Evolutionary conservation across 2,113 vertebrate species (phyloP).

Genomic region (Elephantulus edwardii): DNA sequence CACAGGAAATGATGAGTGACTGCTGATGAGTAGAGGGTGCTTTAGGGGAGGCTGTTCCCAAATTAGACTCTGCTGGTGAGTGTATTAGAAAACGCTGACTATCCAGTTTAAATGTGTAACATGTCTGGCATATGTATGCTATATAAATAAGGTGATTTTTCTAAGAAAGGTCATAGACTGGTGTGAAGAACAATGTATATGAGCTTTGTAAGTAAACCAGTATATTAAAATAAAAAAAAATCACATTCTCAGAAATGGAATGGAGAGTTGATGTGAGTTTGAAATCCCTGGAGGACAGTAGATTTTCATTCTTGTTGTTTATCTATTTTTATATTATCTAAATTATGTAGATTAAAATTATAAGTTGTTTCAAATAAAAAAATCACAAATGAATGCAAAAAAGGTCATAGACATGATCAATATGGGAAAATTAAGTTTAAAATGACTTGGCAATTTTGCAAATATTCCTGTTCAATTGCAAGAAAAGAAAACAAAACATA

Average conservation of each 20-base stretch:
- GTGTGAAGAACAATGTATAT: no score
- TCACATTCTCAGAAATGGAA: no score
- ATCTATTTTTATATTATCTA: no score
- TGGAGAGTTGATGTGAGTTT: no score
- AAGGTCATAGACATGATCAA: background rate
- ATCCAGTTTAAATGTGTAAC: background rate
- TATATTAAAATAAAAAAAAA: no score
- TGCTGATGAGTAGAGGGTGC: background rate
- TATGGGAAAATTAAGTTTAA: background rate
- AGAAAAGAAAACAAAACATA: background rate
- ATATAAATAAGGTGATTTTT: background rate
- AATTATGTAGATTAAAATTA: no score
- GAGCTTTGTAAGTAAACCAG: no score
- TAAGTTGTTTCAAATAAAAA: no score
- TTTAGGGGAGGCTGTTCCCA: no score
- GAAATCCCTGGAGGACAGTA: no score
- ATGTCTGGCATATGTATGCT: background rate
- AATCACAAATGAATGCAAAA: no score
- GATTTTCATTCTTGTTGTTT: no score
- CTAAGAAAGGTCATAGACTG: background rate
- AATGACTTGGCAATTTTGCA: background rate
- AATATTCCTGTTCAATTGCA: slow-evolving; percentile 44
- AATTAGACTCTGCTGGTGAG: background rate
- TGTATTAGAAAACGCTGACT: background rate
- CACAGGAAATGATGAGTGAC: background rate